Evolutionary conservation across 1,140 invertebrate species (phyloP).

Genomic region (Panulirus ornatus): DNA sequence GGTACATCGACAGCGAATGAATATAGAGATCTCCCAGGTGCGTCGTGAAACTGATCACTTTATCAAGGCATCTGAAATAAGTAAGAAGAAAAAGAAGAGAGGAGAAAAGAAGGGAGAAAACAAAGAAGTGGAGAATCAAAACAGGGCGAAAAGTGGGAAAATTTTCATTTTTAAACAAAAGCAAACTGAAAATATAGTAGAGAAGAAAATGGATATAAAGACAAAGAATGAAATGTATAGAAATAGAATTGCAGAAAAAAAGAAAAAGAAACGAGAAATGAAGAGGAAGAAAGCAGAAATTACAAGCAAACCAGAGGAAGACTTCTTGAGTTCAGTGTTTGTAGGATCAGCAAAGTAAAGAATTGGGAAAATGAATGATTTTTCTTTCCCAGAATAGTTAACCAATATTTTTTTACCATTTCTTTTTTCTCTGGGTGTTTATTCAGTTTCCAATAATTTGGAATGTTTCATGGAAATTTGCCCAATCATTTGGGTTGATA

Average conservation of each 20-base stretch:
- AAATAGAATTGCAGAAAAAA: conserved; percentile 47
- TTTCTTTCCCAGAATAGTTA: not conserved
- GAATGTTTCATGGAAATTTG: too few relatives aligned
- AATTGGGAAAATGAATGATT: not conserved
- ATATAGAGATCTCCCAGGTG: conserved; percentile 83
- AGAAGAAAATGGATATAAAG: conserved; percentile 49
- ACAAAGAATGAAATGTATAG: conserved; percentile 44
- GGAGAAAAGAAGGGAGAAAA: conserved; percentile 77
- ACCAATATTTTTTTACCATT: too few relatives aligned
- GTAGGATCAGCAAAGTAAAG: conserved; percentile 23
- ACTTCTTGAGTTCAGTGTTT: conserved; percentile 55
- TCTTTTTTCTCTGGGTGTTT: too few relatives aligned
- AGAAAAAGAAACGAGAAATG: conserved; percentile 44
- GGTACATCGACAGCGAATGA: conserved; percentile 89
- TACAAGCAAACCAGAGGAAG: not conserved
- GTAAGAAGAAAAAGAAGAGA: conserved; percentile 80
- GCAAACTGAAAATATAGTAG: conserved; percentile 33
- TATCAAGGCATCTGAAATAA: conserved; percentile 80
- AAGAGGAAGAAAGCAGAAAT: conserved; percentile 18
- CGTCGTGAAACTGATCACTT: conserved; percentile 59
- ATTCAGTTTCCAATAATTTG: too few relatives aligned
- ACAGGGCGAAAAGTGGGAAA: not conserved
- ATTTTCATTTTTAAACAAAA: conserved; percentile 55
- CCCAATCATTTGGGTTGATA: too few relatives aligned
- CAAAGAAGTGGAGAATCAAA: not conserved